Evolutionary conservation across 2,797 vertebrate species (phyloP).

Genomic region (Rachycentron canadum): DNA sequence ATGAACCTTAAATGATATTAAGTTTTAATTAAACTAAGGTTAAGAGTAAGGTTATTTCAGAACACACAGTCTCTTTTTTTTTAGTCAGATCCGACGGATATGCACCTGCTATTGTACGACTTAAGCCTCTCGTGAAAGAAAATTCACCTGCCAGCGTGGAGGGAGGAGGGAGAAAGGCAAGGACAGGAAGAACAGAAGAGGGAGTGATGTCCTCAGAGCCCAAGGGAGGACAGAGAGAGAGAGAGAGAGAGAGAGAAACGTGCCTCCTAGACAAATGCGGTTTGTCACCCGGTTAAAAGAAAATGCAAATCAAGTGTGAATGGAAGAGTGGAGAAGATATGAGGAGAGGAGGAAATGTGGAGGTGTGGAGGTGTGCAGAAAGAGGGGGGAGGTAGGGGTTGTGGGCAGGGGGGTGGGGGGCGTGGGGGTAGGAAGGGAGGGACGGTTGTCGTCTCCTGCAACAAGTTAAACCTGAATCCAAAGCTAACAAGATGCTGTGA

Average conservation of each 20-base stretch:
- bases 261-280: conserved; percentile 69
- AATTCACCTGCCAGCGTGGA: conserved; percentile 64
- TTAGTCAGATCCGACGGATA: conserved; percentile 35
- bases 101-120: conserved; percentile 74
- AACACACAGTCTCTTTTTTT: conserved; percentile 4
- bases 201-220: no score
- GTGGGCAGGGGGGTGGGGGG: background rate
- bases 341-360: conserved; percentile 40
- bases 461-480: conserved; percentile 87
- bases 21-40: background rate
- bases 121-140: conserved; percentile 49
- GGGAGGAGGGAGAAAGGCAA: background rate
- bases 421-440: conserved; percentile 13
- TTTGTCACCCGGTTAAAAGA: conserved; percentile 69
- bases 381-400: background rate
- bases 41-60: background rate
- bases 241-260: conserved; percentile 46
- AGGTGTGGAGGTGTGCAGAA: conserved; percentile 28
- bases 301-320: conserved; percentile 70
- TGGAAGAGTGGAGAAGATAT: conserved; percentile 59
- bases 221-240: conserved; percentile 20
- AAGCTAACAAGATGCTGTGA: conserved; percentile 84
- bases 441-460: conserved; percentile 71
- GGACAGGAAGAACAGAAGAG: no score
- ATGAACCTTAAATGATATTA: background rate